phyloP scores from a whole-genome alignment of 2,888 invertebrate species.

The Penaeus monodon region DNA sequence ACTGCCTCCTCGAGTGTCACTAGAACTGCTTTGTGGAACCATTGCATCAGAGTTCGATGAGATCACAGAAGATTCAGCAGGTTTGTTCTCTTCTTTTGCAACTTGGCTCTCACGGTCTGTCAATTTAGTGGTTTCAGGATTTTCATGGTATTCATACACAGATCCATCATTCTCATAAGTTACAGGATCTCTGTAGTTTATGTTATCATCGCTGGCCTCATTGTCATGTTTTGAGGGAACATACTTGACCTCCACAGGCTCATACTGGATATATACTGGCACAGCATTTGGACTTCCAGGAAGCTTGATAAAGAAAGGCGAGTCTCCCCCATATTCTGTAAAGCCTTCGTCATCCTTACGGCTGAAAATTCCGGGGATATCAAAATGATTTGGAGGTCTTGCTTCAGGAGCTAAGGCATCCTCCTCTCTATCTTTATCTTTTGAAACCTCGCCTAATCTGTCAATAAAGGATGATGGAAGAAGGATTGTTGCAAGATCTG shows the following conservation, averaged over 20 bases:
- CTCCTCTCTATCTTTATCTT: not conserved
- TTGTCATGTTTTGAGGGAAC: slow-evolving; percentile 17
- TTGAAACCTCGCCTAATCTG: not conserved
- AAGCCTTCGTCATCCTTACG: slow-evolving; percentile 50
- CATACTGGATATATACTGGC: slow-evolving; percentile 59
- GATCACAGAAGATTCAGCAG: no score
- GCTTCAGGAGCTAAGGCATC: not conserved
- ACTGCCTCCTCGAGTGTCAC: no score
- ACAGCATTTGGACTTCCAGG: slow-evolving; percentile 60
- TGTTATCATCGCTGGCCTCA: not conserved
- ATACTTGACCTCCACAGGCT: slow-evolving; percentile 62
- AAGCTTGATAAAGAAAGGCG: slow-evolving; percentile 62
- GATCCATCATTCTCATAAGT: not conserved
- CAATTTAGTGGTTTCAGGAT: no score
- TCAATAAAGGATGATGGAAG: slow-evolving; percentile 44
- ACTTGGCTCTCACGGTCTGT: no score
- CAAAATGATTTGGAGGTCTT: no score
- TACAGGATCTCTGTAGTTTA: not conserved
- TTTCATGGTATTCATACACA: no score
- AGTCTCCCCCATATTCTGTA: slow-evolving; percentile 37
- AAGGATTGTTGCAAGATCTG: slow-evolving; percentile 44
- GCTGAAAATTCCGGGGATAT: slow-evolving; percentile 14
- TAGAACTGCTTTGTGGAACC: no score
- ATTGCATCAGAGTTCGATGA: no score
- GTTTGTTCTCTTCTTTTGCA: no score